Conservation (phyloP, 2,113 vertebrate species). For the Cryptomyrus ogoouensis region DNA sequence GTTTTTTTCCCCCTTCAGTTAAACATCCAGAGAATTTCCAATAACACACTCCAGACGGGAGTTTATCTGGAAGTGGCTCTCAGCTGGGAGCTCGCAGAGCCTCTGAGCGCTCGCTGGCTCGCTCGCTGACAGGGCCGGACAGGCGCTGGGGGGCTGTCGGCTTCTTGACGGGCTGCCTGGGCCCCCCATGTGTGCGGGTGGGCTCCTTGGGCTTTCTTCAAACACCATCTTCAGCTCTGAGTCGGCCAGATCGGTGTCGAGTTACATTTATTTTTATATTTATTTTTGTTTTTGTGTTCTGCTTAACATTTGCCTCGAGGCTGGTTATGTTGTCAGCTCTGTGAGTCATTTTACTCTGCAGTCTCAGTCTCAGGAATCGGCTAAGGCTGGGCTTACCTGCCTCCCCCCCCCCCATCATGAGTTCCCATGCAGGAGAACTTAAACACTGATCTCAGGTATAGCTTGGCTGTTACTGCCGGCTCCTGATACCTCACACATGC, state of each 20-base stretch:
- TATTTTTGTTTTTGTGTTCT: background rate
- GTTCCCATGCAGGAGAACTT: background rate
- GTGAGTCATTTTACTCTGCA: background rate
- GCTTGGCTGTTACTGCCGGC: background rate
- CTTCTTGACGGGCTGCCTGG: background rate
- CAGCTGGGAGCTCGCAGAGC: background rate
- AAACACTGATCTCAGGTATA: background rate
- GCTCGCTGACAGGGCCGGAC: background rate
- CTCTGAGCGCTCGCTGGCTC: background rate
- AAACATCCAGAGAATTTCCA: slow-evolving; percentile 3
- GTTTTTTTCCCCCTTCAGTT: background rate
- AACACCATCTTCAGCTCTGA: background rate
- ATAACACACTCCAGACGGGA: background rate
- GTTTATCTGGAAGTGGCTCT: background rate
- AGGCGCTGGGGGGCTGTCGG: background rate
- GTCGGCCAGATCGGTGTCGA: background rate
- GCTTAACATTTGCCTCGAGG: background rate
- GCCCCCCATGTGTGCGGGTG: background rate
- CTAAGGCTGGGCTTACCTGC: background rate
- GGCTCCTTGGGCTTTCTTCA: background rate
- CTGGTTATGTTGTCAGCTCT: background rate
- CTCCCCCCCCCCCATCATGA: background rate
- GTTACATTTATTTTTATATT: background rate
- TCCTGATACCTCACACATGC: background rate
- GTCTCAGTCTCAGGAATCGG: background rate